phyloP scores from a whole-genome alignment of 2,113 vertebrate species.

The Forbesichthys papilliferus region DNA sequence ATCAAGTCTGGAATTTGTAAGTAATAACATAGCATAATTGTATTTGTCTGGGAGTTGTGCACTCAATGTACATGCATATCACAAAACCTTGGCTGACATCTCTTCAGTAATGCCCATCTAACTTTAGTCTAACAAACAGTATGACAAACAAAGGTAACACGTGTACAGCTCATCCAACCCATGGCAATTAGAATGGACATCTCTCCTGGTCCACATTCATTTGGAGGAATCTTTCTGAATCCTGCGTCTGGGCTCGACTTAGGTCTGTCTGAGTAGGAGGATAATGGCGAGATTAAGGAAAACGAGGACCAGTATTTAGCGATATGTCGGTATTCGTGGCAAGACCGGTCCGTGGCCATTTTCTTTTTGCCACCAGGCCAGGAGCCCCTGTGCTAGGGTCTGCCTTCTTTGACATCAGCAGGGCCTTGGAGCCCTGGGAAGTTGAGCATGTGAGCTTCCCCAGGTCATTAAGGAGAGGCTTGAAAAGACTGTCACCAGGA shows the following conservation, averaged over 20 bases:
- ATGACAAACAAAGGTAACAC: constrained; percentile 3
- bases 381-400: constrained; percentile 63
- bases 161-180: not conserved
- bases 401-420: constrained; percentile 74
- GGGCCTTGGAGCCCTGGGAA: constrained; percentile 78
- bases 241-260: constrained; percentile 1
- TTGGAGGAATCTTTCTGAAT: constrained; percentile 6
- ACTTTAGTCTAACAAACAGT: constrained; percentile 8
- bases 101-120: not conserved
- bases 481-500: constrained; percentile 85
- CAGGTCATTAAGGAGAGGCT: constrained; percentile 82
- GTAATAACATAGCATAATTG: constrained; percentile 15
- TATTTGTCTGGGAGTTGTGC: constrained; percentile 1
- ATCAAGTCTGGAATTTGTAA: constrained; percentile 43
- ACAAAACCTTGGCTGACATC: not conserved
- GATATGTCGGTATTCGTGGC: constrained; percentile 22
- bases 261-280: constrained; percentile 35
- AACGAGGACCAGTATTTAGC: constrained; percentile 4
- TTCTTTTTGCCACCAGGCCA: constrained; percentile 57
- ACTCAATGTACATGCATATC: not conserved
- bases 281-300: not conserved
- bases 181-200: constrained; percentile 18
- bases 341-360: constrained; percentile 43
- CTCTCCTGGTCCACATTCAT: not conserved
- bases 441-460: constrained; percentile 81